Evolutionary conservation across 2,888 invertebrate genomes (phyloP).

Genomic region (Drosophila emarginata): DNA sequence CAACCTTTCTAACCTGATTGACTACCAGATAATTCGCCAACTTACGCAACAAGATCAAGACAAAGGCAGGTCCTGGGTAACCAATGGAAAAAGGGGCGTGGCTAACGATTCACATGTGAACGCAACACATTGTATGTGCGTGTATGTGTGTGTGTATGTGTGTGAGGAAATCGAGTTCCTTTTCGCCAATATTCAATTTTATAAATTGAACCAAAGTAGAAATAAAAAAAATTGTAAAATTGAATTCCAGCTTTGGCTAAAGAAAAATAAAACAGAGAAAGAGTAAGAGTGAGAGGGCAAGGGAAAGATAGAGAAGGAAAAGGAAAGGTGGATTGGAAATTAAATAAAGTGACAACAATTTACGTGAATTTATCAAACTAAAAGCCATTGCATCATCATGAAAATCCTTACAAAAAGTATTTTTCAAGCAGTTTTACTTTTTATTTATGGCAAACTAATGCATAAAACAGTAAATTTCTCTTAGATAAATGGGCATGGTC

Average conservation of each 20-base stretch:
- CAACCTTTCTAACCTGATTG: constrained; percentile 6
- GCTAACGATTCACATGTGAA: not conserved
- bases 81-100: not conserved
- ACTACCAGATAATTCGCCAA: constrained; percentile 53
- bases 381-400: constrained; percentile 5
- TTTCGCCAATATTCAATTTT: constrained; percentile 75
- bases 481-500: not conserved
- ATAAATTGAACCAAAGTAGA: constrained; percentile 71
- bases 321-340: constrained; percentile 3
- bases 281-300: not conserved
- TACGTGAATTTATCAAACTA: constrained; percentile 5
- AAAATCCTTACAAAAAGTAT: not conserved
- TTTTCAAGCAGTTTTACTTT: not conserved
- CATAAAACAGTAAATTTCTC: constrained; percentile 7
- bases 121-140: not conserved
- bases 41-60: constrained; percentile 59
- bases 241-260: constrained; percentile 50
- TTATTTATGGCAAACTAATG: constrained; percentile 6
- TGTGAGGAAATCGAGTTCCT: constrained; percentile 66
- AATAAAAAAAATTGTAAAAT: constrained; percentile 52
- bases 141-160: constrained; percentile 41
- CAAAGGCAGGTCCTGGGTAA: constrained; percentile 49
- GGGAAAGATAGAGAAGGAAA: not conserved
- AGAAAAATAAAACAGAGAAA: constrained; percentile 37
- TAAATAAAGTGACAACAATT: constrained; percentile 9